These are phyloP conservation scores for Botrylloides violaceus DNA, from an alignment of 23 tunicate species.

Conservation along the genomic window DNA sequence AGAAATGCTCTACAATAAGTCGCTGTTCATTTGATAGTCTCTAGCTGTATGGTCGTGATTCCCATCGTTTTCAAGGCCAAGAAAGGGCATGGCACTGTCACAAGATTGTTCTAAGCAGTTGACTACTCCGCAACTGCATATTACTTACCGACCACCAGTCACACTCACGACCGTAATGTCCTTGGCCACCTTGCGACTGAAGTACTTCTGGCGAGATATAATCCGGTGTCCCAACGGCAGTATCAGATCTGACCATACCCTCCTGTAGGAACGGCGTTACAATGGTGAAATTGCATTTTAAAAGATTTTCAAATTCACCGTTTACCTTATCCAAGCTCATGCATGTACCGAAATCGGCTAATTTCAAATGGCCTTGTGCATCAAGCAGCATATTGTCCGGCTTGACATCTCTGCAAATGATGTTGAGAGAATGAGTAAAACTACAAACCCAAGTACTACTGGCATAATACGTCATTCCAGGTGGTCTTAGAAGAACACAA, in stretches of 20 bases:
- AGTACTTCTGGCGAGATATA: conserved; percentile 98
- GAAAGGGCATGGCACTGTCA: too few relatives aligned
- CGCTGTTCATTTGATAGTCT: too few relatives aligned
- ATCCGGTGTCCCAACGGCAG: conserved; percentile 98
- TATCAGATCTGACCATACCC: conserved; percentile 90
- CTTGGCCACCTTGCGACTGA: conserved; percentile 90
- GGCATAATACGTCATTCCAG: too few relatives aligned
- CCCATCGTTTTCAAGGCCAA: too few relatives aligned
- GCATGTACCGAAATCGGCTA: conserved; percentile 98
- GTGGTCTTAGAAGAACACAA: too few relatives aligned
- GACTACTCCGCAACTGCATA: too few relatives aligned
- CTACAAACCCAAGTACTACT: too few relatives aligned
- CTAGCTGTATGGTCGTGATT: too few relatives aligned
- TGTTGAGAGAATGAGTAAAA: too few relatives aligned
- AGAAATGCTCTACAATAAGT: too few relatives aligned
- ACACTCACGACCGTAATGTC: conserved; percentile 87
- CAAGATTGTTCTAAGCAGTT: too few relatives aligned
- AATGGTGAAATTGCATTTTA: neutral
- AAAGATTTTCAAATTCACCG: neutral
- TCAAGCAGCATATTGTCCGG: conserved; percentile 96
- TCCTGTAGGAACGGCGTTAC: conserved; percentile 20
- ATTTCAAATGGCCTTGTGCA: conserved; percentile 76
- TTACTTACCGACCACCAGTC: conserved; percentile 97
- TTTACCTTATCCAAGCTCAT: conserved; percentile 82
- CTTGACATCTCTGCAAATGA: conserved; percentile 68